Percentiles rank a stretch among this genome's conserved stretches.
phyloP scores from a whole-genome alignment of 2,797 vertebrate genomes.

The Petrocephalus schoutedeni region DNA sequence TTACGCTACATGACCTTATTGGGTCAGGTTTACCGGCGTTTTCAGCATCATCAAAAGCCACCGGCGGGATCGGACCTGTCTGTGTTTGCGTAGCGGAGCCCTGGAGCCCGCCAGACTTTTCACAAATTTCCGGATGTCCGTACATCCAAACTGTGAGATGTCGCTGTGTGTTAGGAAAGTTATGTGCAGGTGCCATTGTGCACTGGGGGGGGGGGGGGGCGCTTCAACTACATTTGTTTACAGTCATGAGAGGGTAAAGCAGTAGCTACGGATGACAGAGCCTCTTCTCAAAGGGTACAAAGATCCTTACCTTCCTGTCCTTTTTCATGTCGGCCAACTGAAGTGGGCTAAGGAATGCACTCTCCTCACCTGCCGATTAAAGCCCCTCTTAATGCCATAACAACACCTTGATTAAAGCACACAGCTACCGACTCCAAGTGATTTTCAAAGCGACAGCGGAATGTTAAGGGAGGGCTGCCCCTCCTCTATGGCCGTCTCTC shows the following conservation, averaged over 20 bases:
- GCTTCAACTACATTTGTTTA: not conserved
- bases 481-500: not conserved
- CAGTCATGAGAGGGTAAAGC: not conserved
- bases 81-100: not conserved
- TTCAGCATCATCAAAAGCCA: not conserved
- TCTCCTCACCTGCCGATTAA: not conserved
- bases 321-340: not conserved
- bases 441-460: not conserved
- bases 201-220: not conserved
- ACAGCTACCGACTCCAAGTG: not conserved
- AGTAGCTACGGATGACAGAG: not conserved
- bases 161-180: not conserved
- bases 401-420: constrained; percentile 13
- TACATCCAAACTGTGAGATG: not conserved
- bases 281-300: not conserved
- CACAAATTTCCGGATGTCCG: not conserved
- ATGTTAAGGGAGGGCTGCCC: constrained; percentile 19
- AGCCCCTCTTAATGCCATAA: constrained; percentile 18
- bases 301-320: not conserved
- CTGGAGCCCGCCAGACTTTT: not conserved
- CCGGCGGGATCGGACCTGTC: not conserved
- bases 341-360: not conserved
- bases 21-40: constrained; percentile 15
- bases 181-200: not conserved
- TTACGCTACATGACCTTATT: constrained; percentile 6